phyloP scores from a whole-genome alignment of 2,113 vertebrate genomes.

The Pseudorectes ferrugineus region DNA sequence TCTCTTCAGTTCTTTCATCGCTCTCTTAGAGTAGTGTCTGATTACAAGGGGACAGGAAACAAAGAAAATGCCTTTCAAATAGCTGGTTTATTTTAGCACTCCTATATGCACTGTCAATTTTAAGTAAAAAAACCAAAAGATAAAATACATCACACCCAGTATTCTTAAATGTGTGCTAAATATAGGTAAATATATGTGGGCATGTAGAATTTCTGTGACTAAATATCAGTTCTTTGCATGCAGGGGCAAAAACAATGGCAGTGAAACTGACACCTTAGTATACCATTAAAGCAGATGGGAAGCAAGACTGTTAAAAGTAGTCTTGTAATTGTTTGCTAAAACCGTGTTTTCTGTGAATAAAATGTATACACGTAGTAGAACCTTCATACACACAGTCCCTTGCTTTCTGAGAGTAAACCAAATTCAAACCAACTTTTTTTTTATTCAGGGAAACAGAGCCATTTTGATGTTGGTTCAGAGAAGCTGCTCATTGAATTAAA shows the following conservation, averaged over 20 bases:
- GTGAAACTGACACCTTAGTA: background rate
- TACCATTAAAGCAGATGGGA: background rate
- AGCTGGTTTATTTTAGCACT: background rate
- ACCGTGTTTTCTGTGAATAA: background rate
- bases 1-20: background rate
- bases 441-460: background rate
- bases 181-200: background rate
- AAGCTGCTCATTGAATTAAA: background rate
- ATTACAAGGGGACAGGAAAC: background rate
- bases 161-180: background rate
- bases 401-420: background rate
- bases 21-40: background rate
- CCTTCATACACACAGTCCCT: background rate
- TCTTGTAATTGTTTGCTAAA: background rate
- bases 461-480: background rate
- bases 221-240: background rate
- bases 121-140: background rate
- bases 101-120: background rate
- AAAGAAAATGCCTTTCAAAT: background rate
- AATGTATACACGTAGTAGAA: background rate
- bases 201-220: background rate
- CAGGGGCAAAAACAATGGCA: background rate
- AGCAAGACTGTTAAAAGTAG: background rate
- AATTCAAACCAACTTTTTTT: background rate
- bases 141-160: background rate